Base-by-base conservation (phyloP, 2,113 vertebrate genomes). In the Rhinopomastus cyanomelas region DNA sequence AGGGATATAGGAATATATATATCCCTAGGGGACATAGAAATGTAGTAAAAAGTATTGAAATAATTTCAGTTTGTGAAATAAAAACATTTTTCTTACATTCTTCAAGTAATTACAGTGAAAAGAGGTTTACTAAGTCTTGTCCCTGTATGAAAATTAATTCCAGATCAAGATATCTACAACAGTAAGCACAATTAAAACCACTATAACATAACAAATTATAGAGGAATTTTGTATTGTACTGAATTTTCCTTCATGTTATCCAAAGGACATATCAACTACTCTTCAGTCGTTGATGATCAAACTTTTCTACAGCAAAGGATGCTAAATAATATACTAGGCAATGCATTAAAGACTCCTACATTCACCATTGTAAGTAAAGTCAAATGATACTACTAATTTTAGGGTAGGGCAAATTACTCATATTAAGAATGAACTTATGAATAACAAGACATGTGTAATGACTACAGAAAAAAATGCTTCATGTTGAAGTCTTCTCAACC, bases 381-480 rank as follows among this genome's bases (percentile, higher is more conserved):
- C 48, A 11, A 60, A 67, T 20, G 2, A 3, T 23, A 5, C 7
- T 78, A 11, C 6, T 42, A 44, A 65, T 27, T 57, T 60, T 44
- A 57, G 4, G 2, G 4, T 17, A 37, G 15, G 11, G 4, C 5
- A 72, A 66, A 18, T 0, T 8, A 5, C 60, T 85, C 34, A 6
- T 27, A n/a, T 51, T 11, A 61, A 44, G 44, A 76, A 81, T 25
- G 3, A 74, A 30, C 2, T 1, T 26, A 15, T 16, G 18, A 6
- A 32, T 9, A 66, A 39, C 29, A 57, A 18, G 15, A 26, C 9
- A 3, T 27, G 18, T 12, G 12, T 16, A 18, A 11, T 55, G 26
- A 61, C 18, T 25, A 32, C 2, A 23, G 5, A 48, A 27, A 32
- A 56, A 55, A 34, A 25, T 17, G 0, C 3, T 32, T 18, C 2